phyloP scores from a whole-genome alignment of 2,888 invertebrate species.

The Lasiommata megera region DNA sequence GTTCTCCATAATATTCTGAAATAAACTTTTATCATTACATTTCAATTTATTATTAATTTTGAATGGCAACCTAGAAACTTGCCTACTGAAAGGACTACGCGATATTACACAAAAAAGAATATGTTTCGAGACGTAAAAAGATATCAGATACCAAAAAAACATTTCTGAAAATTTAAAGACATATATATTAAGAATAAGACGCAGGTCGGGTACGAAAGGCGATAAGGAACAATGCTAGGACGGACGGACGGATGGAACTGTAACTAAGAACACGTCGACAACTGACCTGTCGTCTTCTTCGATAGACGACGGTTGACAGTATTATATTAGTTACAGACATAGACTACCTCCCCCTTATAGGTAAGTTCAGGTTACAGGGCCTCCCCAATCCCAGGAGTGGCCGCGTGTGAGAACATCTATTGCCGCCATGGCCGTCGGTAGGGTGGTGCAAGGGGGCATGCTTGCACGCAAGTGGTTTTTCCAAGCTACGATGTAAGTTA shows the following conservation, averaged over 20 bases:
- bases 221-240: constrained; percentile 22
- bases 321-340: not conserved
- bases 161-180: not conserved
- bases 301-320: constrained; percentile 37
- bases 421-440: no score
- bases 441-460: no score
- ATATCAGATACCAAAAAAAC: not conserved
- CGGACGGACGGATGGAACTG: not conserved
- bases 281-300: constrained; percentile 4
- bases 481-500: no score
- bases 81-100: not conserved
- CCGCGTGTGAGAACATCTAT: no score
- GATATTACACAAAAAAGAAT: not conserved
- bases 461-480: no score
- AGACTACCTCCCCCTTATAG: no score
- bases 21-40: not conserved
- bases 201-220: not conserved
- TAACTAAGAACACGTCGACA: not conserved
- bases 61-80: not conserved
- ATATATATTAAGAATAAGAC: constrained; percentile 1
- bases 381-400: no score
- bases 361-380: no score
- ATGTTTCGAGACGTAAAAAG: not conserved
- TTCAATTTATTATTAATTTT: no score
- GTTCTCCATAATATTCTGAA: no score